Evolutionary conservation across 2,113 vertebrate genomes (phyloP).

Genomic region (Meleagris gallopavo): DNA sequence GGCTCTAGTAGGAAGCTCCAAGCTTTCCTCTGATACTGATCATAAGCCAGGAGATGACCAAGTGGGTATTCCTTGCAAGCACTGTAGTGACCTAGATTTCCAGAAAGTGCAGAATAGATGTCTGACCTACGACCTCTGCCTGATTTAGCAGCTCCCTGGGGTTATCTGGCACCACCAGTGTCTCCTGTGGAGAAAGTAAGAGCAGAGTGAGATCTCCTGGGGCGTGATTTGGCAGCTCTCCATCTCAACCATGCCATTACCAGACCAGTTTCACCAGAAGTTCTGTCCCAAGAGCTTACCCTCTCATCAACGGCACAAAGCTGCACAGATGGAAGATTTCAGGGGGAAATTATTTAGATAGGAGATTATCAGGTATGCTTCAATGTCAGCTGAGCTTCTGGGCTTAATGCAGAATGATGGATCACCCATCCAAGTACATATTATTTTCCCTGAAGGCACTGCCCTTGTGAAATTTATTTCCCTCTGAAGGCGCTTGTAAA

Average conservation of each 20-base stretch:
- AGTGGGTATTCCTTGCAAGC: not conserved
- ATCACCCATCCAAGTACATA: constrained; percentile 44
- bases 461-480: constrained; percentile 62
- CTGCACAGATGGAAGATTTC: constrained; percentile 50
- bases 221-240: not conserved
- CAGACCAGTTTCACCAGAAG: not conserved
- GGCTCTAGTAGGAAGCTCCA: not conserved
- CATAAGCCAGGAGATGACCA: not conserved
- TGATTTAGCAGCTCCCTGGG: not conserved
- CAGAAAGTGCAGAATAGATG: not conserved
- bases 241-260: fast-evolving
- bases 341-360: constrained; percentile 66
- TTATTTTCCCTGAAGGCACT: constrained; percentile 52
- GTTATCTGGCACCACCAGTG: not conserved
- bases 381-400: constrained; percentile 28
- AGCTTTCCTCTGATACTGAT: not conserved
- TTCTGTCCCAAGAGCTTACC: not conserved
- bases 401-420: constrained; percentile 64
- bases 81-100: not conserved
- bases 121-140: not conserved
- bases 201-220: not conserved
- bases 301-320: constrained; percentile 20
- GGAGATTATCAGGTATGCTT: constrained; percentile 58
- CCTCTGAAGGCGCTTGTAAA: constrained; percentile 52
- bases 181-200: not conserved